Evolutionary conservation across 1,140 invertebrate species (phyloP).

Genomic region (Trinorchestia longiramus): DNA sequence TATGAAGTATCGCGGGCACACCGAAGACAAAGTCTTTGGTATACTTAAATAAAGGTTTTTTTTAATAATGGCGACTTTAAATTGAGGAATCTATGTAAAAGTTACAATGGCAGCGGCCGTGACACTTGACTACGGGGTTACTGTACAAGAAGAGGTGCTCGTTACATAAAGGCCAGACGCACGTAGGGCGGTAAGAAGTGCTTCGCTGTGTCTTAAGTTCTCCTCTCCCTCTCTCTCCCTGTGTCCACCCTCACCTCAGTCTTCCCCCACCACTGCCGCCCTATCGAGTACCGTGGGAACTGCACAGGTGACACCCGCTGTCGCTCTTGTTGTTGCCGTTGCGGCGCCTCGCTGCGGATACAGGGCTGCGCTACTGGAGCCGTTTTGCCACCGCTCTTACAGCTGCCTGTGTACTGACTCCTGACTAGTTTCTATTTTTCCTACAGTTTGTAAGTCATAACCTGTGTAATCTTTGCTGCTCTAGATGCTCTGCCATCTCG

Average conservation of each 20-base stretch:
- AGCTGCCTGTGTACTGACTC: not conserved
- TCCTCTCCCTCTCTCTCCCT: not conserved
- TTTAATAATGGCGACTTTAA: not conserved
- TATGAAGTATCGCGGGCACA: too few species aligned
- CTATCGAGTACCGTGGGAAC: conserved; percentile 54
- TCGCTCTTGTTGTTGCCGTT: not conserved
- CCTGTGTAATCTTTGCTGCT: not conserved
- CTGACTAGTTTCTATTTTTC: not conserved
- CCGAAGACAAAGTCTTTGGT: not conserved
- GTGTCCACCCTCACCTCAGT: not conserved
- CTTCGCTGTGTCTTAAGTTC: not conserved
- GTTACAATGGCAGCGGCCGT: not conserved
- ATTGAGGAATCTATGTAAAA: not conserved
- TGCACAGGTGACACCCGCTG: conserved; percentile 51
- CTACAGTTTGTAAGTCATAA: not conserved
- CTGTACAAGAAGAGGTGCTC: not conserved
- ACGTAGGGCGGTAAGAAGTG: not conserved
- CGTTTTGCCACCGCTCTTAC: not conserved
- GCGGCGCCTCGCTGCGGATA: not conserved
- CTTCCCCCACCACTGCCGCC: not conserved
- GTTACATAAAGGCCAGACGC: not conserved
- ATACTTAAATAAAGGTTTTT: not conserved
- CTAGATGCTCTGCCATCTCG: not conserved
- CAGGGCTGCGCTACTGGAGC: not conserved
- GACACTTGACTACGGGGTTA: not conserved